Conservation (phyloP, 1,140 invertebrate genomes). For the Philopotamus ludificatus region DNA sequence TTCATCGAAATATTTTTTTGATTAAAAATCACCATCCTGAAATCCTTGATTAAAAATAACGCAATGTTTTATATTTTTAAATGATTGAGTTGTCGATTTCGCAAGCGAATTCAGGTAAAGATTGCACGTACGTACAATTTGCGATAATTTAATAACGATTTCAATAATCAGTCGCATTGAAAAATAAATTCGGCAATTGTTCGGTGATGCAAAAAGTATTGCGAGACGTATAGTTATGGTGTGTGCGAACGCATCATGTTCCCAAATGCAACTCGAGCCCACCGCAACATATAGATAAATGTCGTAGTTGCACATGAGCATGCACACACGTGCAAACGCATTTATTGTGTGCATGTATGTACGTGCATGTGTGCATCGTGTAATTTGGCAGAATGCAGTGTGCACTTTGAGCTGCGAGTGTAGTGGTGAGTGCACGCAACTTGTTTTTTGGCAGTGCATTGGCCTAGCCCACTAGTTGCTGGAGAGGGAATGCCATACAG, state of each 20-base stretch:
- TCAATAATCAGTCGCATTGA: too few relatives aligned
- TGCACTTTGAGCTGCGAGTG: neutral
- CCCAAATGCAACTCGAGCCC: neutral
- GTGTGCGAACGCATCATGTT: neutral
- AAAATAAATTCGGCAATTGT: too few relatives aligned
- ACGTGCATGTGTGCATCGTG: neutral
- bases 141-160: too few relatives aligned
- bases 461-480: slow-evolving; percentile 35
- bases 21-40: too few relatives aligned
- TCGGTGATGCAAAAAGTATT: slow-evolving; percentile 8
- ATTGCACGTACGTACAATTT: too few relatives aligned
- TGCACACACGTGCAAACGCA: neutral
- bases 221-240: neutral
- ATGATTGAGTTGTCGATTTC: too few relatives aligned
- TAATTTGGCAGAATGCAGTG: neutral
- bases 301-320: neutral
- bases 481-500: slow-evolving; percentile 11
- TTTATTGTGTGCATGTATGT: neutral
- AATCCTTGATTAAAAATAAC: too few relatives aligned
- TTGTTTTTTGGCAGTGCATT: slow-evolving; percentile 41
- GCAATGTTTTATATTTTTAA: too few relatives aligned
- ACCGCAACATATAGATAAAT: neutral
- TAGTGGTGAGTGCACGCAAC: slow-evolving; percentile 35
- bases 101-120: too few relatives aligned
- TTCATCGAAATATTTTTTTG: too few relatives aligned